These are phyloP conservation scores for Spea multiplicata DNA, from an alignment of 2,113 vertebrate genomes.

Conservation along the genomic window DNA sequence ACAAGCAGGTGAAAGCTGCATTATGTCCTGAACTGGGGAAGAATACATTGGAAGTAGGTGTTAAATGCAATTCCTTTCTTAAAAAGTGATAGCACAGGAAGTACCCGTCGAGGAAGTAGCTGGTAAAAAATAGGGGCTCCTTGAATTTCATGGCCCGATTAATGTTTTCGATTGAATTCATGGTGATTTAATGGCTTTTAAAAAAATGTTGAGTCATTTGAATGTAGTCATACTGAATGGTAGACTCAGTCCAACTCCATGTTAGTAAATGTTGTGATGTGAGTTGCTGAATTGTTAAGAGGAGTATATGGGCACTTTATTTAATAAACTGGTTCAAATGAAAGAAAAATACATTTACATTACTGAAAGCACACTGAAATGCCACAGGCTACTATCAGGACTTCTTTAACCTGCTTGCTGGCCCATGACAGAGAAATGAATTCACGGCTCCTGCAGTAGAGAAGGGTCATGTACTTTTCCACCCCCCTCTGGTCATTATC, in stretches of 20 bases:
- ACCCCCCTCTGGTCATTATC: constrained; percentile 7
- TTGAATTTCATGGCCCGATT: no score
- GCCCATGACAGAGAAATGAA: constrained; percentile 3
- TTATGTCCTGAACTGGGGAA: no score
- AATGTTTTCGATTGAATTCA: no score
- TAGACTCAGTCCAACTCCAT: neutral
- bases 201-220: no score
- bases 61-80: no score
- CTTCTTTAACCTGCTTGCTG: neutral
- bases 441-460: neutral
- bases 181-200: no score
- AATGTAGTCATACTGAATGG: neutral
- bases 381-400: neutral
- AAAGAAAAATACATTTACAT: neutral
- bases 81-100: no score
- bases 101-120: no score
- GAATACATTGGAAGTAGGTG: no score
- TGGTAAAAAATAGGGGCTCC: no score
- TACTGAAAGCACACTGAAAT: neutral
- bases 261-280: neutral
- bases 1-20: no score
- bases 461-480: neutral
- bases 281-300: neutral
- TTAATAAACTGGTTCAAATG: neutral
- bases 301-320: neutral